Base-by-base conservation (phyloP, 92 coral and sea anemone species). In the Diadumene lineata region DNA sequence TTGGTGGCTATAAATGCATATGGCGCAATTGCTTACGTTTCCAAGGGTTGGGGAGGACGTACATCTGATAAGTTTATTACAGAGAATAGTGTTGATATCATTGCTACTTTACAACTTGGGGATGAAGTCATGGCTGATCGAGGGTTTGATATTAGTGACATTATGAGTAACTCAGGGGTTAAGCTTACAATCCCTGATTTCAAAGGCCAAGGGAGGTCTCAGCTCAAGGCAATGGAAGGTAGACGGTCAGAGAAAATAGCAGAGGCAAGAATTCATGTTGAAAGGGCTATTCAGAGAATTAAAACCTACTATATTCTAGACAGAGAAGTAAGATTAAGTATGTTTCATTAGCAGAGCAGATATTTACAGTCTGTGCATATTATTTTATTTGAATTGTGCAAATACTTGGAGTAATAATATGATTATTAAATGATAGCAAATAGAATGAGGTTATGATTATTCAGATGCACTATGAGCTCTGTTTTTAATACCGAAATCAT, bases 21-120 rank as follows among this genome's bases (percentile, higher is more conserved):
- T 75, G 86, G 34, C 26, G 81, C 78, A 22, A 62, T 83, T 83
- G 83, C 71, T 44, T 83, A 83, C 56, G 75, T 83, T 70, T 76
- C 87, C 53, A 31, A 74, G 57, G 83, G 60, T 1, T 71, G 87
- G 82, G 79, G 82, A 56, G 87, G 87, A 43, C 70, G 82, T 60
- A 64, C 72, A n/a, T 83, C 79, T 56, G 87, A 83, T 43, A 82
- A 76, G 70, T 27, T 61, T 56, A 68, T 82, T 29, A 70, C 82
- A 50, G 82, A 53, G 28, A 75, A 76, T 57, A 81, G 85, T 73
- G 73, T 73, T 29, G 85, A 81, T 66, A 73, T 74, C 67, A 73
- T 81, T 64, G 85, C 80, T 44, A 65, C 85, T 30, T 64, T 81
- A 51, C 50, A 81, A 68, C 55, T 46, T 65, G 78, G 85, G 31